Conservation (phyloP, 2,797 vertebrate species). For the Poecilia velifera region DNA sequence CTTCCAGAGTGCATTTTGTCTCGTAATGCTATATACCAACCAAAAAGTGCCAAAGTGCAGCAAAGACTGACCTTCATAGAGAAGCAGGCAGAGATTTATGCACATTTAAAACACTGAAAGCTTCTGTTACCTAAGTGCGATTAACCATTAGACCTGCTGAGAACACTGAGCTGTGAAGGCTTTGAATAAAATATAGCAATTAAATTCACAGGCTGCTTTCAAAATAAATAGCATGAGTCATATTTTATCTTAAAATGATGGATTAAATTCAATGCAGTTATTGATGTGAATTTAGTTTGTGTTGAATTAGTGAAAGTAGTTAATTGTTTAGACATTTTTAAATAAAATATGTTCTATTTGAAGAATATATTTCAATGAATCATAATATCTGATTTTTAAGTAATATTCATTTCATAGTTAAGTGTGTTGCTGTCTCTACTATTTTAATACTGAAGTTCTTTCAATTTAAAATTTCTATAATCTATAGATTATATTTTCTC, state of each 20-base stretch:
- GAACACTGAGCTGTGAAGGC: not conserved
- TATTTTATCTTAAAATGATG: not conserved
- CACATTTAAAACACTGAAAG: constrained; percentile 6
- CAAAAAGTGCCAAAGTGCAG: not conserved
- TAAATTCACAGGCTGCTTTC: not conserved
- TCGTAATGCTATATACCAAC: not conserved
- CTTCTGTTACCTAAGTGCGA: not conserved
- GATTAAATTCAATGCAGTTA: not conserved
- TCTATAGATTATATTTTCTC: not conserved
- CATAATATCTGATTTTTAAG: not conserved
- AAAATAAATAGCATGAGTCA: not conserved
- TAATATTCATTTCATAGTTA: not conserved
- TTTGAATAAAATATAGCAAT: not conserved
- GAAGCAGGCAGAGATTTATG: not conserved
- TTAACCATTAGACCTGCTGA: not conserved
- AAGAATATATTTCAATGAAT: not conserved
- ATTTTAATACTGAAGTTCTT: not conserved
- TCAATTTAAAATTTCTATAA: not conserved
- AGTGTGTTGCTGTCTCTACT: not conserved
- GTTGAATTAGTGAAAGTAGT: not conserved
- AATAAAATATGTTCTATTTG: not conserved
- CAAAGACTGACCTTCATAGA: not conserved
- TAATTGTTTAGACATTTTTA: not conserved
- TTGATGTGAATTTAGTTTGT: not conserved
- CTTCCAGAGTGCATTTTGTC: not conserved